Percentiles rank a stretch among this genome's conserved stretches.
phyloP scores from a whole-genome alignment of 1,140 invertebrate species.

The Harlomillsia oculata region DNA sequence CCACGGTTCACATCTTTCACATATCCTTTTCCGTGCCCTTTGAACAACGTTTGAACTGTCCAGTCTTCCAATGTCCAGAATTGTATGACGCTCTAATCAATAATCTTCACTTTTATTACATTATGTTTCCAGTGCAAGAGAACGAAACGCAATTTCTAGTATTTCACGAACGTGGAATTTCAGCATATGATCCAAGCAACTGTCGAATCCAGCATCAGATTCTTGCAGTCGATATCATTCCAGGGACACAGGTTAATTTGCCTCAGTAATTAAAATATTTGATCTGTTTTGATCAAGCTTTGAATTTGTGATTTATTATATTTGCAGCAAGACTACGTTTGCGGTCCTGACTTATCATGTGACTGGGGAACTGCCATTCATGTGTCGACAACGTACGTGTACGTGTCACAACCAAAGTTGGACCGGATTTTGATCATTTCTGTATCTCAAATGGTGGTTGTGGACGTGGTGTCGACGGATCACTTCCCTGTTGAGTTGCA shows the following conservation, averaged over 20 bases:
- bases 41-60: too few relatives aligned
- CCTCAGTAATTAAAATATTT: not conserved
- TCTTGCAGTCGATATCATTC: conserved; percentile 59
- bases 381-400: conserved; percentile 62
- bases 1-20: too few relatives aligned
- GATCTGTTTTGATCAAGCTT: not conserved
- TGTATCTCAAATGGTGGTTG: conserved; percentile 61
- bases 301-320: conserved; percentile 8
- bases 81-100: not conserved
- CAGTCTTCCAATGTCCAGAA: too few relatives aligned
- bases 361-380: conserved; percentile 67
- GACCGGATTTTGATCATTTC: conserved; percentile 64
- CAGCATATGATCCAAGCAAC: conserved; percentile 62
- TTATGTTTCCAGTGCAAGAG: conserved; percentile 44
- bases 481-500: conserved; percentile 61
- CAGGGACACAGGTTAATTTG: conserved; percentile 54
- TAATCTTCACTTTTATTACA: not conserved
- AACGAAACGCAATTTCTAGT: conserved; percentile 61
- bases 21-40: too few relatives aligned
- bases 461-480: conserved; percentile 64
- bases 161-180: conserved; percentile 67
- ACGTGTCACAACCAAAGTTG: conserved; percentile 62
- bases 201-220: conserved; percentile 66
- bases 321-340: conserved; percentile 14
- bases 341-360: conserved; percentile 48